Percentiles rank a stretch among this genome's conserved stretches.
Evolutionary conservation across 2,113 vertebrate species (phyloP).

Genomic region (Ceuthmochares aereus): DNA sequence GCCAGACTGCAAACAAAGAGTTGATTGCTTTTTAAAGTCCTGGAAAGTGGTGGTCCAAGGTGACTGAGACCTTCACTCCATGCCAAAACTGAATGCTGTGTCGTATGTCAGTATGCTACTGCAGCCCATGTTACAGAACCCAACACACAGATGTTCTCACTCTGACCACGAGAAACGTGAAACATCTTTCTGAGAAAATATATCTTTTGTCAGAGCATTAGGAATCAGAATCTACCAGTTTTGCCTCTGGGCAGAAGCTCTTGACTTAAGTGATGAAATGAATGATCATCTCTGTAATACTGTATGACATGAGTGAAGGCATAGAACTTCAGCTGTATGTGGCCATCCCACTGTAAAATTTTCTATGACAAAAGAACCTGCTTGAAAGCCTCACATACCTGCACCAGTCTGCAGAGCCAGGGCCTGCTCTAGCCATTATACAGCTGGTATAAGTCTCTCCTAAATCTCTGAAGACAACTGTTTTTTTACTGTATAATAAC

Average conservation of each 20-base stretch:
- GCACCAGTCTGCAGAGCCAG: neutral
- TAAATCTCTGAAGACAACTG: neutral
- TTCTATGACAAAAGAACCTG: neutral
- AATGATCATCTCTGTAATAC: neutral
- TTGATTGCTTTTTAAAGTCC: neutral
- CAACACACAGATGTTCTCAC: neutral
- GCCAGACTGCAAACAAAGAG: neutral
- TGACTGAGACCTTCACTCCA: neutral
- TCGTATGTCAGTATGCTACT: neutral
- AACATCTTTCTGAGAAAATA: neutral
- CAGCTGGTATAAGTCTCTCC: neutral
- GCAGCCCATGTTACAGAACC: neutral
- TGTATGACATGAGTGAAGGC: neutral
- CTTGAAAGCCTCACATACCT: neutral
- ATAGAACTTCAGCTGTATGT: neutral
- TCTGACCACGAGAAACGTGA: neutral
- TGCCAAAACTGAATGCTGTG: neutral
- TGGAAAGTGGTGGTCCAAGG: neutral
- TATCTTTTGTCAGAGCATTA: neutral
- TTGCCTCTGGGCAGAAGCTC: neutral
- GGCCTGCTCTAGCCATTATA: fast-evolving
- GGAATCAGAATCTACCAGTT: neutral
- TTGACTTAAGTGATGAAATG: neutral
- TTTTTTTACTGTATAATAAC: neutral
- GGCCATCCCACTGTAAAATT: neutral